Conservation (phyloP, 2,888 invertebrate species). For the Scotopteryx bipunctaria region DNA sequence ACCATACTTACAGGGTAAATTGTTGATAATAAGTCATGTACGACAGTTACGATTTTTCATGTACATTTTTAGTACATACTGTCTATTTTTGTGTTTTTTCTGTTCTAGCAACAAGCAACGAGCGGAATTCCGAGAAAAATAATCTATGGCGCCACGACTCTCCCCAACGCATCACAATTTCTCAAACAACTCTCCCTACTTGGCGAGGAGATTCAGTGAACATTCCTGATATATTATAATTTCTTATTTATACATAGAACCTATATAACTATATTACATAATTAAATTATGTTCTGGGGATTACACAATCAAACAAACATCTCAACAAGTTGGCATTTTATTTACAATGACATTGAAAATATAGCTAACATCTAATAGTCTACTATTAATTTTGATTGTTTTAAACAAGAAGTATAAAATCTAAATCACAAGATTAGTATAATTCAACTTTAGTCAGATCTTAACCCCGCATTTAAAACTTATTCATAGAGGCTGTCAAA, state of each 20-base stretch:
- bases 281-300: slow-evolving; percentile 44
- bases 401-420: slow-evolving; percentile 84
- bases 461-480: slow-evolving; percentile 59
- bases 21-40: too few relatives aligned
- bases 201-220: slow-evolving; percentile 87
- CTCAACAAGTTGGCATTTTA: slow-evolving; percentile 84
- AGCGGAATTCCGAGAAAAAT: slow-evolving; percentile 90
- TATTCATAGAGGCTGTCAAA: slow-evolving; percentile 45
- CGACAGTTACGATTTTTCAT: too few relatives aligned
- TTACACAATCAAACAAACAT: slow-evolving; percentile 62
- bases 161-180: slow-evolving; percentile 97
- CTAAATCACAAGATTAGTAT: slow-evolving; percentile 80
- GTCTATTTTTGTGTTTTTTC: neutral
- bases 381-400: slow-evolving; percentile 82
- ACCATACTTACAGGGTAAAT: too few relatives aligned
- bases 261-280: slow-evolving; percentile 42
- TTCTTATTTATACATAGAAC: slow-evolving; percentile 35
- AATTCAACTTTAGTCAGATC: slow-evolving; percentile 74
- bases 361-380: slow-evolving; percentile 82
- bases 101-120: slow-evolving; percentile 85
- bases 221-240: slow-evolving; percentile 64
- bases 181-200: slow-evolving; percentile 93
- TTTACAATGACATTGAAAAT: slow-evolving; percentile 84
- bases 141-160: slow-evolving; percentile 97
- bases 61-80: too few relatives aligned